Evolutionary conservation across 1,140 invertebrate genomes (phyloP).

Genomic region (Agrilus planipennis): DNA sequence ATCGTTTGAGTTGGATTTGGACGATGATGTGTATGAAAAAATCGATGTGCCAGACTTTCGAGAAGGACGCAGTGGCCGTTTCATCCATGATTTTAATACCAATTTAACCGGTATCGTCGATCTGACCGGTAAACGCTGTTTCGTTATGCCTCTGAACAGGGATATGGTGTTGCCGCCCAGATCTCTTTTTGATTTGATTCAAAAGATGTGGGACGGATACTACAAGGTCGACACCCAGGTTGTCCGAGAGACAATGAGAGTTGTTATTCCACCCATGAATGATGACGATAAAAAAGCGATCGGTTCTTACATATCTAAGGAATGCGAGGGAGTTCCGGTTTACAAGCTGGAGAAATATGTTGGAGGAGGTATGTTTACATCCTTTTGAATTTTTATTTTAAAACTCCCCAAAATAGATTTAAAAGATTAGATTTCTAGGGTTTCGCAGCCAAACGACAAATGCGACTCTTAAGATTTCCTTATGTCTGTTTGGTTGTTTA

Average conservation of each 20-base stretch:
- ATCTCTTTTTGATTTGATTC: conserved; percentile 63
- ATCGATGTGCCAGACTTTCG: conserved; percentile 71
- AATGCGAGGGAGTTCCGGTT: conserved; percentile 57
- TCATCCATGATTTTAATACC: conserved; percentile 80
- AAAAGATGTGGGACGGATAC: conserved; percentile 68
- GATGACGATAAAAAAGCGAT: conserved; percentile 52
- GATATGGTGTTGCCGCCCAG: conserved; percentile 62
- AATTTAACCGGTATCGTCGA: conserved; percentile 82
- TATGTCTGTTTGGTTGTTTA: neutral
- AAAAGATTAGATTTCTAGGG: neutral
- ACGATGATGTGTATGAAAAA: conserved; percentile 55
- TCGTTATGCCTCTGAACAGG: conserved; percentile 78
- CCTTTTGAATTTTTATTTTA: neutral
- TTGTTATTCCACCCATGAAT: conserved; percentile 57
- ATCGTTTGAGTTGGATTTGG: conserved; percentile 60
- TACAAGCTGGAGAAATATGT: conserved; percentile 59
- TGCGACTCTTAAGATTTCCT: neutral
- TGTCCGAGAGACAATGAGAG: conserved; percentile 64
- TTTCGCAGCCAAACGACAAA: neutral
- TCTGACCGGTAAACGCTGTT: conserved; percentile 60
- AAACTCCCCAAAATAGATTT: neutral
- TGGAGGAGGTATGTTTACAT: conserved; percentile 36
- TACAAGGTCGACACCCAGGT: conserved; percentile 72
- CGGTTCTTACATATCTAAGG: conserved; percentile 56
- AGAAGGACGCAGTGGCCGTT: conserved; percentile 62